Percentiles rank a stretch among this genome's conserved stretches.
phyloP scores from a whole-genome alignment of 2,113 vertebrate species.

The Gnathonemus longibarbis region DNA sequence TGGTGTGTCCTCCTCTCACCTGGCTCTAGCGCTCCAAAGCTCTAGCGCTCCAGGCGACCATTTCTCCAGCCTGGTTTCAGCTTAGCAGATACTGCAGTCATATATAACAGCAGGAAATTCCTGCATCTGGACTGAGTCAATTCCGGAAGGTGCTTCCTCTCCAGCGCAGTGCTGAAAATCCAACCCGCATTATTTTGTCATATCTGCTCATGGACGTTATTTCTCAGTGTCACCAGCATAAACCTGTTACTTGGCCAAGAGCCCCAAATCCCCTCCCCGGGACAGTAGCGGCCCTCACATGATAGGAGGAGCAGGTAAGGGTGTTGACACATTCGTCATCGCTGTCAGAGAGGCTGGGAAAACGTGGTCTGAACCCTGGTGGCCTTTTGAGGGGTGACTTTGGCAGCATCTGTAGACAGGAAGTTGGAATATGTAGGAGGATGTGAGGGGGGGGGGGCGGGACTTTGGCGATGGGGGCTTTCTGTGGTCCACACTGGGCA shows the following conservation, averaged over 20 bases:
- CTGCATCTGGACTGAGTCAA: background rate
- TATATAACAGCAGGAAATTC: background rate
- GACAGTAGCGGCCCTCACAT: background rate
- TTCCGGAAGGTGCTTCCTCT: background rate
- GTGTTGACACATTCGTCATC: background rate
- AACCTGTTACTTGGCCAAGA: background rate
- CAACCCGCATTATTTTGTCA: background rate
- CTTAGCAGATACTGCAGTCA: background rate
- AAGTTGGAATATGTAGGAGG: background rate
- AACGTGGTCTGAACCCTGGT: background rate
- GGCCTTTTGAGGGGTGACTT: background rate
- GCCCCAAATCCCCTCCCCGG: background rate
- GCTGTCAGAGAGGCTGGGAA: background rate
- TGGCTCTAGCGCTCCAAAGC: background rate
- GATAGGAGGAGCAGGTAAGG: background rate
- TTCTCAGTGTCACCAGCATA: background rate
- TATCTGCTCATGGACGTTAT: background rate
- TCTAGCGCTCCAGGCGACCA: background rate
- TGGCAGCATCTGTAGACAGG: background rate
- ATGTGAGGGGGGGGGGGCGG: background rate
- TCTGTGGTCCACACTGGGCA: background rate
- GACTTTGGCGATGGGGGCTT: background rate
- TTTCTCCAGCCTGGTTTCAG: background rate
- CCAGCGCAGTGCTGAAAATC: background rate
- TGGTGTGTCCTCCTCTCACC: background rate